Conservation (phyloP, 2,113 vertebrate species). For the Macrotis lagotis region DNA sequence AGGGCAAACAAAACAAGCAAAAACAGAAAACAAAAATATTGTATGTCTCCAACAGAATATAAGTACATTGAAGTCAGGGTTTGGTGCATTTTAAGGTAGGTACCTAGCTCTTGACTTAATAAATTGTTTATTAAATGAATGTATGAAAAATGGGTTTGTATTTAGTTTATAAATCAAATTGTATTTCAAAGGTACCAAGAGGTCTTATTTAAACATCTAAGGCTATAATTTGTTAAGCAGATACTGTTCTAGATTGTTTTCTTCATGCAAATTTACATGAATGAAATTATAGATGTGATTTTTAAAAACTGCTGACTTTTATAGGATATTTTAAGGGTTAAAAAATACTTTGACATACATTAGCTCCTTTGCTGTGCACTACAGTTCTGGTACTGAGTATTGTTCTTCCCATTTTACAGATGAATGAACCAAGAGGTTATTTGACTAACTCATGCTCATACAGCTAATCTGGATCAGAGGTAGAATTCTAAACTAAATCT, state of each 20-base stretch:
- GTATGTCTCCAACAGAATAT: not conserved
- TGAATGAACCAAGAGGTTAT: not conserved
- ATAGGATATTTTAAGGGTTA: not conserved
- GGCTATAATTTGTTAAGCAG: not conserved
- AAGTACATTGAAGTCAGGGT: not conserved
- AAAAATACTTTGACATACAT: not conserved
- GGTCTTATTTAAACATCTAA: not conserved
- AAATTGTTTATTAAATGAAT: not conserved
- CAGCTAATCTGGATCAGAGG: not conserved
- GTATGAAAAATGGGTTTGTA: not conserved
- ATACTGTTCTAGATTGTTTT: not conserved
- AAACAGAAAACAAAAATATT: too few species aligned
- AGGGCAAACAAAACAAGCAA: too few species aligned
- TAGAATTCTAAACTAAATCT: not conserved
- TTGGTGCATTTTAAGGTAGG: not conserved
- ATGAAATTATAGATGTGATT: not conserved
- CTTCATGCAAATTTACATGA: not conserved
- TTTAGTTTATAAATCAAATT: not conserved
- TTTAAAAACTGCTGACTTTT: not conserved
- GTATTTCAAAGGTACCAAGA: not conserved
- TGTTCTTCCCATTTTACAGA: not conserved
- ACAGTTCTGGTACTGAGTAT: not conserved
- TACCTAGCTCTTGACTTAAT: not conserved
- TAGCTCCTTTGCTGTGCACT: not conserved
- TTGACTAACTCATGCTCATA: not conserved